Evolutionary conservation across 2,888 invertebrate genomes (phyloP).

Genomic region (Lepidocyrtinus sp.): DNA sequence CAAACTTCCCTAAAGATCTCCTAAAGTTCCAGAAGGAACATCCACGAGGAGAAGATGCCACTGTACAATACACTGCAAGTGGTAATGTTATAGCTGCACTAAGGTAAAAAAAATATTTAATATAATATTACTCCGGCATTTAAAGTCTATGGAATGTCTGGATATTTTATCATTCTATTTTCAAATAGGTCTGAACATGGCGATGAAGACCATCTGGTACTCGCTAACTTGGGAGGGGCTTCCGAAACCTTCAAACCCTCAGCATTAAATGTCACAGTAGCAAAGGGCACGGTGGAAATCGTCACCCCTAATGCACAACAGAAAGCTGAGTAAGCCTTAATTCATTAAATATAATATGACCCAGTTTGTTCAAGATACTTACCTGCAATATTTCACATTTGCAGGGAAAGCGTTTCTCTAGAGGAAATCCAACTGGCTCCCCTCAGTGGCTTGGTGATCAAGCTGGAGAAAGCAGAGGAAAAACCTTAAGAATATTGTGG

Average conservation of each 20-base stretch:
- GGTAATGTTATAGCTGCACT: constrained; percentile 25
- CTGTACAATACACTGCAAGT: neutral
- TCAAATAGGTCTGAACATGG: constrained; percentile 9
- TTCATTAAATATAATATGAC: too few relatives aligned
- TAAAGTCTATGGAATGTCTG: too few relatives aligned
- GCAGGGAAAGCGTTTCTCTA: neutral
- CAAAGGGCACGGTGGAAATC: constrained; percentile 6
- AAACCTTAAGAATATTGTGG: too few relatives aligned
- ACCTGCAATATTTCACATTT: neutral
- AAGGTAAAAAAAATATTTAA: constrained; percentile 26
- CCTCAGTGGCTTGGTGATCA: constrained; percentile 19
- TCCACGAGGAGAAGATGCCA: constrained; percentile 17
- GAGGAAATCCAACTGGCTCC: neutral
- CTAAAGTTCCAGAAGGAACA: constrained; percentile 18
- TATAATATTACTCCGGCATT: too few relatives aligned
- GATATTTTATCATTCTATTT: neutral
- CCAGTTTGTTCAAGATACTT: too few relatives aligned
- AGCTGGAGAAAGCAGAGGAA: constrained; percentile 13
- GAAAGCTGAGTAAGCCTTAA: neutral
- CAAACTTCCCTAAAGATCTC: constrained; percentile 1
- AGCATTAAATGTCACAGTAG: neutral
- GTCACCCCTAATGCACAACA: constrained; percentile 14
- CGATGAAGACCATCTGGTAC: constrained; percentile 5
- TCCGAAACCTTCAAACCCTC: neutral
- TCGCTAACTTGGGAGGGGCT: constrained; percentile 23